These are phyloP conservation scores for Hyles euphorbiae DNA, from an alignment of 1,140 invertebrate genomes.

Conservation along the genomic window DNA sequence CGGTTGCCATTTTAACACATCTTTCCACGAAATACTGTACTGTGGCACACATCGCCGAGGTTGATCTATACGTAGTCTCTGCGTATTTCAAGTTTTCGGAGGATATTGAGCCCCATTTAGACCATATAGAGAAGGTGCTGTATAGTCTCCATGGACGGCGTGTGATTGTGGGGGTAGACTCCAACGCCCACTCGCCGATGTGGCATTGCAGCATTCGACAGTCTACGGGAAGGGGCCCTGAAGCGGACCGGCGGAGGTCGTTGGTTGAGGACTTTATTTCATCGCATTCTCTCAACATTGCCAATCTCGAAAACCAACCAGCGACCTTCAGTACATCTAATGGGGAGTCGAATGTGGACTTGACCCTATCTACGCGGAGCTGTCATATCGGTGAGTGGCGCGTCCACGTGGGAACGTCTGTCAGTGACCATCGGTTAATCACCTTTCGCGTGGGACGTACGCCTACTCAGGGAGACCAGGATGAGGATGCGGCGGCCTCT, in stretches of 20 bases:
- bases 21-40: too few species aligned
- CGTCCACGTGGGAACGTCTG: constrained; percentile 17
- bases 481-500: neutral
- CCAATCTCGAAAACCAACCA: constrained; percentile 18
- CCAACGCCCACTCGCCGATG: constrained; percentile 32
- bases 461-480: neutral
- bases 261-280: constrained; percentile 24
- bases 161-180: constrained; percentile 17
- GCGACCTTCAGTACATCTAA: constrained; percentile 22
- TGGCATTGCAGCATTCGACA: constrained; percentile 21
- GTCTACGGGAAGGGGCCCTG: constrained; percentile 14
- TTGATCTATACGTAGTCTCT: too few species aligned
- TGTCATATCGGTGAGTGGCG: constrained; percentile 13
- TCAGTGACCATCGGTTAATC: constrained; percentile 30
- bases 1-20: too few species aligned
- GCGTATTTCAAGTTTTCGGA: too few species aligned
- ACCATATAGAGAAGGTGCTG: too few species aligned
- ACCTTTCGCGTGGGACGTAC: constrained; percentile 2
- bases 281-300: neutral
- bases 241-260: neutral
- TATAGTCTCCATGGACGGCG: too few species aligned
- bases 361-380: constrained; percentile 21
- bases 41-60: too few species aligned
- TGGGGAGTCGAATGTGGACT: constrained; percentile 28
- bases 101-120: too few species aligned